A percentile compares a stretch with the other conserved stretches of the same genome.
phyloP scores from a whole-genome alignment of 2,113 vertebrate species.

The Mobula birostris region DNA sequence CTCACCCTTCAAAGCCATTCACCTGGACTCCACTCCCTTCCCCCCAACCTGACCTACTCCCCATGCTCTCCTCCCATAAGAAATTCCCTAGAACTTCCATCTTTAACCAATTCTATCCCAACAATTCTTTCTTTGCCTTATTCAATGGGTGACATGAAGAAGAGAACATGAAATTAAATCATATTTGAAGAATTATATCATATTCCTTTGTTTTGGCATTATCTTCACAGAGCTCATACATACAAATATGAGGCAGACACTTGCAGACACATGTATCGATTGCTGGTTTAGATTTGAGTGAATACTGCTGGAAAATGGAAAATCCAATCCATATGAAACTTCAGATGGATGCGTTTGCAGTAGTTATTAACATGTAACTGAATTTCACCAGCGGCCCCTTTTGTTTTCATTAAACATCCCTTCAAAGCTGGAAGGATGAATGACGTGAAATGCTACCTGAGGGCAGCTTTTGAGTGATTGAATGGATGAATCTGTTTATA shows the following conservation, averaged over 20 bases:
- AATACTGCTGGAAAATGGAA: conserved; percentile 19
- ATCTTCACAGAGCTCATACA: not conserved
- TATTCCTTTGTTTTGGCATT: conserved; percentile 10
- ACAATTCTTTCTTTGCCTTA: no score
- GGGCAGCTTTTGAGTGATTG: not conserved
- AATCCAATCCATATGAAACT: conserved; percentile 34
- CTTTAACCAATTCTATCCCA: no score
- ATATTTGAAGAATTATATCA: conserved; percentile 27
- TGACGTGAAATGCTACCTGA: not conserved
- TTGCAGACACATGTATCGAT: not conserved
- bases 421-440: conserved; percentile 22
- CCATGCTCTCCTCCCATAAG: no score
- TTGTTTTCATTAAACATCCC: conserved; percentile 26
- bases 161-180: not conserved
- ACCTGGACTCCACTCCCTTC: not conserved
- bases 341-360: conserved; percentile 31
- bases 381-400: conserved; percentile 23
- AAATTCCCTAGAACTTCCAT: no score
- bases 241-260: not conserved
- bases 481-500: not conserved
- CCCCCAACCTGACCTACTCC: no score
- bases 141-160: not conserved
- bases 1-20: not conserved
- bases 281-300: conserved; percentile 24
- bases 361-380: conserved; percentile 29